A percentile compares a stretch with the other conserved stretches of the same genome.
These are phyloP conservation scores for Psittacula derbiana DNA, from an alignment of 2,797 vertebrate species.

Conservation along the genomic window DNA sequence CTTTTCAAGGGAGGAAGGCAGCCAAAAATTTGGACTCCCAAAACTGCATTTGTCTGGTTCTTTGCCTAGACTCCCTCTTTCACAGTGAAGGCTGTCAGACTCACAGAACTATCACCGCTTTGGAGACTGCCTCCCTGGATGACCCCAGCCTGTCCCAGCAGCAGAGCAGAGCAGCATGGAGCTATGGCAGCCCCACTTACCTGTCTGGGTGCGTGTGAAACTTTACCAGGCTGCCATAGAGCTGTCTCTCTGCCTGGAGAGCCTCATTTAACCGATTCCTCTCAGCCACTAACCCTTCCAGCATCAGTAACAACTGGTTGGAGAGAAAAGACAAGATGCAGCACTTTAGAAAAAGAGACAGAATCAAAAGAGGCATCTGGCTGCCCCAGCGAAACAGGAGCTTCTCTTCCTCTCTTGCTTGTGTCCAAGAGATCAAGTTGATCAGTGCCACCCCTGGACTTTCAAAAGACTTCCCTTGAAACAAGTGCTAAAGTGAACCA, in stretches of 20 bases:
- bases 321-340: neutral
- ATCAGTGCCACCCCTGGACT: neutral
- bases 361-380: neutral
- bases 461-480: neutral
- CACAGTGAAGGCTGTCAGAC: neutral
- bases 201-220: constrained; percentile 81
- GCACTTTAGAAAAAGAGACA: neutral
- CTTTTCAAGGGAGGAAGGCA: neutral
- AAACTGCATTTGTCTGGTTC: neutral
- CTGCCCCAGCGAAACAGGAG: neutral
- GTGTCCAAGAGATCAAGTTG: neutral
- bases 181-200: constrained; percentile 69
- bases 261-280: constrained; percentile 88
- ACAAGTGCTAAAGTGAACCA: neutral
- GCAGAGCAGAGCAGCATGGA: neutral
- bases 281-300: constrained; percentile 88
- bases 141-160: neutral
- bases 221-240: constrained; percentile 88
- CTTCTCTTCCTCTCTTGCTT: neutral
- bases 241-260: constrained; percentile 86
- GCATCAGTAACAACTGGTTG: constrained; percentile 76
- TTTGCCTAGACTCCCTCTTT: neutral
- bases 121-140: neutral
- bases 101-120: neutral
- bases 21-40: neutral